Conservation (phyloP, 2,113 vertebrate genomes). For the Rhinolophus ferrumequinum region DNA sequence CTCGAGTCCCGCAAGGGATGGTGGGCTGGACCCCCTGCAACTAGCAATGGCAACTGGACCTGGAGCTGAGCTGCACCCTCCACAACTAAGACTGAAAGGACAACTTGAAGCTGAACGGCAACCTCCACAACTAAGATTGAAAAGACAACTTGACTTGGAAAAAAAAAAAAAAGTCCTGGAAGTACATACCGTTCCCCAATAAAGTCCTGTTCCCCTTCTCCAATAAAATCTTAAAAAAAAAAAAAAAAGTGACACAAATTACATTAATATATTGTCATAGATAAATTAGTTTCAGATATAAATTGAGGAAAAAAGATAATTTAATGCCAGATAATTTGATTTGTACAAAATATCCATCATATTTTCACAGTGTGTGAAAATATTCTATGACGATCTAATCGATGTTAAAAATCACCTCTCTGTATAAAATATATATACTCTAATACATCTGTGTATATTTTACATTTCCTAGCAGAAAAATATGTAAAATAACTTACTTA, state of each 20-base stretch:
- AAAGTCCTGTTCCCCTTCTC: too few relatives aligned
- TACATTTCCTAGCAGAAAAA: background rate
- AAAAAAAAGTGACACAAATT: constrained; percentile 56
- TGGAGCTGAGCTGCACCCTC: too few relatives aligned
- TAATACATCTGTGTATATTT: background rate
- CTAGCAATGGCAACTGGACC: too few relatives aligned
- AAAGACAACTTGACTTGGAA: too few relatives aligned
- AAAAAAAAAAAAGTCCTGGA: too few relatives aligned
- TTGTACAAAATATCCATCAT: constrained; percentile 73
- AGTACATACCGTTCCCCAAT: too few relatives aligned
- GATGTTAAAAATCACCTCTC: constrained; percentile 49
- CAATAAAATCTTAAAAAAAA: too few relatives aligned
- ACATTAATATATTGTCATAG: constrained; percentile 53
- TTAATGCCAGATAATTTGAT: constrained; percentile 76
- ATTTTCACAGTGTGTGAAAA: constrained; percentile 62
- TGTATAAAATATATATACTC: background rate
- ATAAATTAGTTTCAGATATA: constrained; percentile 66
- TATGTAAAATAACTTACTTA: background rate
- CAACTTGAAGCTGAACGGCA: too few relatives aligned
- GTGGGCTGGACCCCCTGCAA: too few relatives aligned
- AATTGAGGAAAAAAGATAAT: constrained; percentile 67
- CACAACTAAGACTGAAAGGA: too few relatives aligned
- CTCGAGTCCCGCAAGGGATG: too few relatives aligned
- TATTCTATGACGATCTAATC: constrained; percentile 62
- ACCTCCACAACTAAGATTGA: too few relatives aligned